Base-by-base conservation (phyloP, 1,140 invertebrate genomes). In the Eciton burchellii region DNA sequence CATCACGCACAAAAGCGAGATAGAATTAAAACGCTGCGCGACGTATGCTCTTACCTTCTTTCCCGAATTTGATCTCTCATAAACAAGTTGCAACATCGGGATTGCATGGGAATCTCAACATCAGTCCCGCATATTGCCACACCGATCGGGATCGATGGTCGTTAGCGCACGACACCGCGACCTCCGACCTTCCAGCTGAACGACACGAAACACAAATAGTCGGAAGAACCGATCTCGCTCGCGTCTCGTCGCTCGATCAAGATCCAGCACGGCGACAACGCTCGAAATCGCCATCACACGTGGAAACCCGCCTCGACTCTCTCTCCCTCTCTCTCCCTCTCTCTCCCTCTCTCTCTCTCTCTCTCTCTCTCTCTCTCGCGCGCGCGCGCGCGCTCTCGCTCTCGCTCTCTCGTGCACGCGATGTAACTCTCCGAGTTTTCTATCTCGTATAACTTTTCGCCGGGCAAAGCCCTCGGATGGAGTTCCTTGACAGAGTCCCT, bases 361-460 rank as follows among this genome's bases (percentile, higher is more conserved):
- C n/a, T n/a, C n/a, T n/a, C n/a, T n/a, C n/a, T n/a, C n/a, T n/a
- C n/a, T n/a, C n/a, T n/a, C 47, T 54, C 29, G 73, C 73, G 59
- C 45, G n/a, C 71, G 24, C 41, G n/a, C 59, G 60, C 26, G n/a
- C 16, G 8, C 16, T 56, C 57, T 47, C n/a, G n/a, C n/a, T n/a
- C n/a, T n/a, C n/a, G n/a, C n/a, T n/a, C n/a, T n/a, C n/a, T n/a
- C n/a, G n/a, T 12, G 19, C 57, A 29, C 65, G 60, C 24, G 47
- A 41, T 68, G 62, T 84, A 86, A 84, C 70, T 70, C 70, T 70
- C 68, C 11, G 70, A 76, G 77, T 66, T 85, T 86, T 81, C 57
- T 85, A 85, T 82, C 77, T 82, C 56, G 16, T 76, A 56, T 65
- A 66, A 71, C 79, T 82, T 73, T 49, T 73, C 71, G 62, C 9